phyloP scores from a whole-genome alignment of 1,140 invertebrate species.

The Adoxophyes honmai region DNA sequence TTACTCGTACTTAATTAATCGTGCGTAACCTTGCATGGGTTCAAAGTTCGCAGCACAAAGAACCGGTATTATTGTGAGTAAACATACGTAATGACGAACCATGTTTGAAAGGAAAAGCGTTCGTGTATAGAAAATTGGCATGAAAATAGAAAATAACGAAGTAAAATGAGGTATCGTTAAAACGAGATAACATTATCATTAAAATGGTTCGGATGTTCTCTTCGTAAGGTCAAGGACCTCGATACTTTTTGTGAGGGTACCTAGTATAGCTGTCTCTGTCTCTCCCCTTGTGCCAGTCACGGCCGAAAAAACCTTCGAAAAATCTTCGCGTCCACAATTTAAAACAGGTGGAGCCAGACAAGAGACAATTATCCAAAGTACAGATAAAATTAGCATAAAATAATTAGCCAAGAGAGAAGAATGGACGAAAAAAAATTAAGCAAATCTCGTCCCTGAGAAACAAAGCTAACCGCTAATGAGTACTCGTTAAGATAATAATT shows the following conservation, averaged over 20 bases:
- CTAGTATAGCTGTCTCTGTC: background rate
- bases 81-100: background rate
- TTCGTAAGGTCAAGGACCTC: background rate
- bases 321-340: constrained; percentile 6
- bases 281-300: background rate
- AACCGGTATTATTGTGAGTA: too few relatives aligned
- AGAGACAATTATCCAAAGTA: constrained; percentile 17
- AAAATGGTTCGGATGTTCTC: too few relatives aligned
- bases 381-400: constrained; percentile 36
- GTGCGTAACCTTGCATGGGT: too few relatives aligned
- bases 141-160: too few relatives aligned
- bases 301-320: background rate
- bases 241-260: background rate
- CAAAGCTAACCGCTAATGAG: constrained; percentile 41
- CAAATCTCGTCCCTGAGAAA: constrained; percentile 33
- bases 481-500: constrained; percentile 43
- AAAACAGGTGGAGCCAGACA: constrained; percentile 16
- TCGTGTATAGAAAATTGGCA: too few relatives aligned
- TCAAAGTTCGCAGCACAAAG: too few relatives aligned
- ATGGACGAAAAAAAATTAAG: constrained; percentile 29
- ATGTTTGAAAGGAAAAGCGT: background rate
- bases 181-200: too few relatives aligned
- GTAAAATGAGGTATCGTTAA: background rate
- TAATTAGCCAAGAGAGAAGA: constrained; percentile 34
- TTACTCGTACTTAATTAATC: too few relatives aligned